Percentiles rank a stretch among this genome's conserved stretches.
Conservation (phyloP, 2,797 vertebrate genomes). For the Pelochelys cantorii region DNA sequence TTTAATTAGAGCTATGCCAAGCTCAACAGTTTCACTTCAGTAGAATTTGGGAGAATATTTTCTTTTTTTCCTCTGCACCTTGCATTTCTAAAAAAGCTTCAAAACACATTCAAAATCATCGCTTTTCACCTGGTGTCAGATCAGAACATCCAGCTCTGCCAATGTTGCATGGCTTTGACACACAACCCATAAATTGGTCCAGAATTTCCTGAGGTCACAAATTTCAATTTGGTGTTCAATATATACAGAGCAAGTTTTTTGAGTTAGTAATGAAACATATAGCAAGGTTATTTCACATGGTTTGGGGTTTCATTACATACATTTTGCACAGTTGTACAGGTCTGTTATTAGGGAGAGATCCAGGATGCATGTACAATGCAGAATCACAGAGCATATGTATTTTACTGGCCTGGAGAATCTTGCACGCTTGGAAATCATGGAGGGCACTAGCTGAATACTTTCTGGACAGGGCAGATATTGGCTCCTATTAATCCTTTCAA, state of each 20-base stretch:
- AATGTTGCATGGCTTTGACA: background rate
- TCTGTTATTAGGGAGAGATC: rapidly evolving
- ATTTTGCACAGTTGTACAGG: background rate
- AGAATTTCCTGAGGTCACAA: background rate
- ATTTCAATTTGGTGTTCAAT: background rate
- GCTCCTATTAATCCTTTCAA: rapidly evolving
- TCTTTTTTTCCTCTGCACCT: background rate
- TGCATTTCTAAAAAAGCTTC: background rate
- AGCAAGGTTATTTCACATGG: background rate
- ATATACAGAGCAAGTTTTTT: background rate
- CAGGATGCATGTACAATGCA: background rate
- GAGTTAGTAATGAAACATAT: background rate
- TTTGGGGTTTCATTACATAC: background rate
- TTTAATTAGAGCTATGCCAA: background rate
- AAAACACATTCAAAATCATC: background rate
- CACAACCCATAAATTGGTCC: background rate
- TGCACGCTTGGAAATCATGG: rapidly evolving
- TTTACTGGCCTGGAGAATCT: background rate
- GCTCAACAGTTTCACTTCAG: background rate
- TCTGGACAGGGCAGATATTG: rapidly evolving
- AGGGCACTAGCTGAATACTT: rapidly evolving
- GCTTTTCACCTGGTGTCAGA: background rate
- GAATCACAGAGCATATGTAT: rapidly evolving
- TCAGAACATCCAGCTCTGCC: background rate
- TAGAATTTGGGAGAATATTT: background rate